Percentiles rank a stretch among this genome's conserved stretches.
These are phyloP conservation scores for Heliconius ismenius DNA, from an alignment of 2,888 invertebrate genomes.

Conservation along the genomic window DNA sequence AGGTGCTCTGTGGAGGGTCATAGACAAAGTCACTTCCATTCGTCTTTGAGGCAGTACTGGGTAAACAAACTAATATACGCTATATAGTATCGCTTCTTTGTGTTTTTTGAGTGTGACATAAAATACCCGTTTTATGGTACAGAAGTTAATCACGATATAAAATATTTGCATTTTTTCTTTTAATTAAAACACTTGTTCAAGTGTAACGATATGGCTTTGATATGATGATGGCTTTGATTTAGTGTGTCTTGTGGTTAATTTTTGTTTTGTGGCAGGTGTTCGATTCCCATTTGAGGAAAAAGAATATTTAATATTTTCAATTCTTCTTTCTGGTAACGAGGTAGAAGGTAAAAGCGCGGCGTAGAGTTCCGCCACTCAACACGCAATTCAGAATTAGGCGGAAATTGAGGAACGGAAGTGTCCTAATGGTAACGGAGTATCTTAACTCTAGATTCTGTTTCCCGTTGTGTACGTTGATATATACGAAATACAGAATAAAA, in stretches of 20 bases:
- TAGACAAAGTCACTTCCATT: constrained; percentile 76
- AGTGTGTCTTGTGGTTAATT: not conserved
- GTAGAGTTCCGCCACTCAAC: too few relatives aligned
- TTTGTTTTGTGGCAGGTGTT: not conserved
- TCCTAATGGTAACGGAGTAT: too few relatives aligned
- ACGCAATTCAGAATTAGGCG: too few relatives aligned
- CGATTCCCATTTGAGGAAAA: too few relatives aligned
- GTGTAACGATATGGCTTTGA: constrained; percentile 7
- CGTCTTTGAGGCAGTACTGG: constrained; percentile 62
- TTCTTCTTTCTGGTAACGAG: too few relatives aligned
- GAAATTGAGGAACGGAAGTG: too few relatives aligned
- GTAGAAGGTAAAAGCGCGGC: too few relatives aligned
- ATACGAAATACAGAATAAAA: too few relatives aligned
- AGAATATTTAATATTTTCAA: too few relatives aligned
- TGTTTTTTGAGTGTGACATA: constrained; percentile 43
- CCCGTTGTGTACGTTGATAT: too few relatives aligned
- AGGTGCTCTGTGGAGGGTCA: constrained; percentile 50
- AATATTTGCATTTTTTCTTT: constrained; percentile 19
- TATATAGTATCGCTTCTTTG: constrained; percentile 43
- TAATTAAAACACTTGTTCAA: constrained; percentile 23
- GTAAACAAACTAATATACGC: constrained; percentile 62
- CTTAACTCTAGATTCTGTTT: too few relatives aligned
- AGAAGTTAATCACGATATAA: constrained; percentile 33
- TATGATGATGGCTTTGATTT: not conserved
- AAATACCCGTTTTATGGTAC: constrained; percentile 38